phyloP scores from a whole-genome alignment of 2,113 vertebrate genomes.

The Amphiprion ocellaris region DNA sequence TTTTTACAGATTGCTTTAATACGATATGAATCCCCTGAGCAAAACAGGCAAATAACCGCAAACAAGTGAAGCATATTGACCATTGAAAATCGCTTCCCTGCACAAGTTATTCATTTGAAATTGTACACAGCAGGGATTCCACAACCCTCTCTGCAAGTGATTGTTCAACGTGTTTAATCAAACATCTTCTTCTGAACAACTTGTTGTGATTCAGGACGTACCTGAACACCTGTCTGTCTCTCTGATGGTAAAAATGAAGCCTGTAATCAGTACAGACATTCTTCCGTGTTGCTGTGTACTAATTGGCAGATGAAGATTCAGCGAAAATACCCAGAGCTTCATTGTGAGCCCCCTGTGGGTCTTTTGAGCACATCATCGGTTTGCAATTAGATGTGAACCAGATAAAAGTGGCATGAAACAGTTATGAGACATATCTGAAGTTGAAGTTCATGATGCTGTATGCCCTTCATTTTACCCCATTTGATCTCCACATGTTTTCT shows the following conservation, averaged over 20 bases:
- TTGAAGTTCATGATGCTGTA: not conserved
- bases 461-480: not conserved
- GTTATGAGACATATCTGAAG: not conserved
- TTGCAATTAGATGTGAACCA: not conserved
- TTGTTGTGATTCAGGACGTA: not conserved
- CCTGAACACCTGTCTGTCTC: not conserved
- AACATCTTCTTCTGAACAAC: not conserved
- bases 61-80: not conserved
- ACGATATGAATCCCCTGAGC: no score
- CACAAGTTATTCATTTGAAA: not conserved
- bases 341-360: not conserved
- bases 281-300: not conserved
- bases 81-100: not conserved
- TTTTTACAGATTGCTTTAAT: no score
- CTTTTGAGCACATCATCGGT: conserved; percentile 13
- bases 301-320: not conserved
- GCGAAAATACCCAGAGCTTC: not conserved
- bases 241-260: not conserved
- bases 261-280: not conserved
- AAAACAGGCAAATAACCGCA: not conserved
- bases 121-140: no score
- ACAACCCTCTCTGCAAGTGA: not conserved
- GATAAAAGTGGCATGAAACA: conserved; percentile 46
- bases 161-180: not conserved
- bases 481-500: not conserved